Evolutionary conservation across 23 tunicate genomes (phyloP), one percentile per base, ranked within the genome.

Genomic region (Trididemnum nubilum): DNA sequence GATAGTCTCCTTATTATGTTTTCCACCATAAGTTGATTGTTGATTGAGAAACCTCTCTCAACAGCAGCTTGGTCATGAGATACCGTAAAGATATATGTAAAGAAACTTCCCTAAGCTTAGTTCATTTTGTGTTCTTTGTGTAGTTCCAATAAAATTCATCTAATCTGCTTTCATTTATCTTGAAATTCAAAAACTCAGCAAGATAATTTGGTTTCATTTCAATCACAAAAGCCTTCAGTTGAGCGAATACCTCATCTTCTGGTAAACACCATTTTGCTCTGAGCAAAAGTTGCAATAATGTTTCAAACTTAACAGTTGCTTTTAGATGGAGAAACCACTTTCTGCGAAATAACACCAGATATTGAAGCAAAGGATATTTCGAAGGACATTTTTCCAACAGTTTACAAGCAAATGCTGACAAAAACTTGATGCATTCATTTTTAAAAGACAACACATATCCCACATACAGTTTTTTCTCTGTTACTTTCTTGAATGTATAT

Each of bases 11-110:
- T 69, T n/a, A n/a, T 69, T 23, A 73, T 21, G 29, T 73, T 37
- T 18, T 38, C 78, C 2, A 38, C 58, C 37, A 33, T 28, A 38
- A 73, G 58, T 73, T 67, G n/a, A n/a, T 33, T 67, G 67, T 61
- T 69, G 38, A 73, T 73, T 21, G 78, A 73, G 24, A 73, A 73
- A 22, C 58, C 58, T 31, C 58, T 38, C 38, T 73, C 58, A 73
- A 73, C 78, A 22, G 78, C 32, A 37, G 78, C 78, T 27, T 73
- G 78, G 29, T 26, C 78, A 39, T 73, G 31, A 9, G 58, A 73
- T 7, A 73, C 30, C 2, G 78, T 73, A 24, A 73, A 40, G 22
- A 73, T 38, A 22, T 37, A 15, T 26, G n/a, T n/a, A 12, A 2
- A 25, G 19, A 38, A 40, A 38, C 58, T 15, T 32, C 39, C 74